Base-by-base conservation (phyloP, 2,888 invertebrate species). In the Fragum fragum region DNA sequence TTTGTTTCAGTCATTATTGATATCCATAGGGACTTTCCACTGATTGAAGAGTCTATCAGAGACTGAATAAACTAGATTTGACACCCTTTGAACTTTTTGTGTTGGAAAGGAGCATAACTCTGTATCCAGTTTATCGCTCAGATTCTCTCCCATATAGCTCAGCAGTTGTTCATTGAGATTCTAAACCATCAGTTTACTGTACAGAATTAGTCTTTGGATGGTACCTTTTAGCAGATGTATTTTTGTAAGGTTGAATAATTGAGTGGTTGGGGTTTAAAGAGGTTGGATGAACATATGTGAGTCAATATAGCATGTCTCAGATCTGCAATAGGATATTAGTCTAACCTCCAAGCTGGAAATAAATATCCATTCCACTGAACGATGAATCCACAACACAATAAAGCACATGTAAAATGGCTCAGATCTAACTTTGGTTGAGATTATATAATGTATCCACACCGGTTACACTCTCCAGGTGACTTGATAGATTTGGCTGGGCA, bases 101-200 rank as follows among this genome's bases (percentile, higher is more conserved):
- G 47, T 28, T 78, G 77, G 77, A 78, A 78, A 77, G 77, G 77
- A 16, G 77, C 71, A 77, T 53, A 21, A 55, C 72, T 29, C 39
- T 29, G 77, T 77, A 72, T 66, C 66, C 23, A 5, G 28, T 42
- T 32, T 21, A 32, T n/a, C 23, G n/a, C 66, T 42, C 42, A 42
- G 66, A 39, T 36, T 21, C 66, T 66, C 42, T 7, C 47, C 7
- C 47, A 9, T 36, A n/a, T n/a, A n/a, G n/a, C n/a, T n/a, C n/a
- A n/a, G n/a, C n/a, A n/a, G n/a, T n/a, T n/a, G n/a, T n/a, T n/a
- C n/a, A n/a, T n/a, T n/a, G n/a, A n/a, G n/a, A n/a, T n/a, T n/a
- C n/a, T n/a, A n/a, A n/a, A n/a, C n/a, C n/a, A n/a, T n/a, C n/a
- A n/a, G n/a, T n/a, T n/a, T n/a, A n/a, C n/a, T n/a, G n/a, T n/a